Base-by-base conservation (phyloP, 2,888 invertebrate genomes). In the Agrotis clavis region DNA sequence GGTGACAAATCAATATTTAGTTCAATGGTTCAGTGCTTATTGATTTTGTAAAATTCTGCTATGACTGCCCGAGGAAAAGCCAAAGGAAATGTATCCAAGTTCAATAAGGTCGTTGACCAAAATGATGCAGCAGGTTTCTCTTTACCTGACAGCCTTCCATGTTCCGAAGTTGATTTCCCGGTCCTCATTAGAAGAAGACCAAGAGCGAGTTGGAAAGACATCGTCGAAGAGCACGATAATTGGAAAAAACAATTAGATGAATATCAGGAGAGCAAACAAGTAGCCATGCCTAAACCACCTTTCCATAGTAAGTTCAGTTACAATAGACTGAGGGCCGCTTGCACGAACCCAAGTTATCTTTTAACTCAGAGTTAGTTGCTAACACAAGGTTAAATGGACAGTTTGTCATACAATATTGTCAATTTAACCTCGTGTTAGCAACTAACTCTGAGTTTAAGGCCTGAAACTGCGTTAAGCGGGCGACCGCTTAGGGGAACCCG, bases 81-180 rank as follows among this genome's bases (percentile, higher is more conserved):
- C n/a, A 95, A 92, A 81, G 54, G 19, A 16, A 94, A 92, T 86
- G 91, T 91, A 4, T 41, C 74, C 0, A 93, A 92, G 85, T 77
- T 89, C 0, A 60, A 59, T 6, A 86, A 82, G 18, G 0, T 1
- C n/a, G 13, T 0, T 62, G 93, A 92, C 2, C 62, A 85, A 5
- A 79, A 79, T n/a, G 94, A 92, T 2, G 85, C 82, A 48, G 90
- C 93, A 0, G 82, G 89, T 4, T 96, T 96, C 64, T 90, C 88
- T 14, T 78, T 96, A 57, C 96, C 96, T 1, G 92, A 93, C 11
- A 95, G 94, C 75, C 87, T 96, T 9, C 90, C 95, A 4, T 93
- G 94, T 77, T 95, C 96, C 0, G 94, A 95, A 82, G 86, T 95
- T 57, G 91, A 94, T 4, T 94, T 95, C 75, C 95, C 96, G 0